Percentiles rank a stretch among this genome's conserved stretches.
Conservation (phyloP, 2,797 vertebrate species). For the Xyrichtys novacula region DNA sequence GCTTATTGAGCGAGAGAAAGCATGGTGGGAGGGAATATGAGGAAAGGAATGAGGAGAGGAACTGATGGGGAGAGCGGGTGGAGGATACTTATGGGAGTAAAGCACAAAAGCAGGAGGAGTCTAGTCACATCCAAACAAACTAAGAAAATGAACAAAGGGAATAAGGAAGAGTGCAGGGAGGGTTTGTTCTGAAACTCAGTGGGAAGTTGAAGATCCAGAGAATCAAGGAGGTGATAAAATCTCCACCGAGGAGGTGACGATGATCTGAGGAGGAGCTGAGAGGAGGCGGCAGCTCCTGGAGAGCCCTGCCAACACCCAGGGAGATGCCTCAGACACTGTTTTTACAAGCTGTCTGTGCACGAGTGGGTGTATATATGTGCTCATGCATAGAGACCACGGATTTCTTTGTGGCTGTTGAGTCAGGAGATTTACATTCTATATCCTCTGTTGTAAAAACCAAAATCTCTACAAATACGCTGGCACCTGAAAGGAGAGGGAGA, state of each 20-base stretch:
- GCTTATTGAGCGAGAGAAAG: conserved; percentile 69
- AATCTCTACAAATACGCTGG: conserved; percentile 51
- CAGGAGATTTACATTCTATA: conserved; percentile 50
- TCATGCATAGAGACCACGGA: conserved; percentile 55
- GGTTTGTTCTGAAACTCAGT: conserved; percentile 19
- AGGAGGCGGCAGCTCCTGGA: conserved; percentile 59
- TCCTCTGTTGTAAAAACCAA: conserved; percentile 48
- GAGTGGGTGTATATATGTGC: conserved; percentile 62
- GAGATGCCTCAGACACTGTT: conserved; percentile 60
- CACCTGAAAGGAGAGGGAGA: conserved; percentile 16
- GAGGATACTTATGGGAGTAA: conserved; percentile 2
- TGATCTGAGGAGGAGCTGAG: conserved; percentile 63
- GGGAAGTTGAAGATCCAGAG: conserved; percentile 36
- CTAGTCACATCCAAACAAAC: conserved; percentile 6
- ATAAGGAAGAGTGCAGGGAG: conserved; percentile 21
- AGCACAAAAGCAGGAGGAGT: conserved; percentile 17
- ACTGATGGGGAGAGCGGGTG: not conserved
- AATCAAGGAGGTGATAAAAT: conserved; percentile 52
- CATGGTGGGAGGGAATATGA: conserved; percentile 54
- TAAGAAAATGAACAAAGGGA: conserved; percentile 44
- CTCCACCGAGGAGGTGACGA: conserved; percentile 50
- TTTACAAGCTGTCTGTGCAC: conserved; percentile 51
- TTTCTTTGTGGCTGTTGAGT: conserved; percentile 62
- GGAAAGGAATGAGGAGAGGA: conserved; percentile 22
- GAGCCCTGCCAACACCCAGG: conserved; percentile 58